phyloP scores from a whole-genome alignment of 1,140 invertebrate genomes.

The Drosophila tropicalis region DNA sequence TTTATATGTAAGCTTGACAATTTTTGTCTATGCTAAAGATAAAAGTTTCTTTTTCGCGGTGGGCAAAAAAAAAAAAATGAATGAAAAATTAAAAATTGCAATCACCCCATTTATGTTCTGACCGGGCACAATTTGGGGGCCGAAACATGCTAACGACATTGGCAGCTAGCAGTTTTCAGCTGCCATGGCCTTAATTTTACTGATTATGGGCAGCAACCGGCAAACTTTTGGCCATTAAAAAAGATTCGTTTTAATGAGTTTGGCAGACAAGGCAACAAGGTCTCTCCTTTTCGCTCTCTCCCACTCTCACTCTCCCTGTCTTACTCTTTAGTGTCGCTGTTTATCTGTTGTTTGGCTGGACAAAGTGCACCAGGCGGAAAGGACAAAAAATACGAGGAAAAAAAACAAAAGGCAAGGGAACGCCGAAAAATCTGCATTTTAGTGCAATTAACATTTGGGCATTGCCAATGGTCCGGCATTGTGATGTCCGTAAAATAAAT shows the following conservation, averaged over 20 bases:
- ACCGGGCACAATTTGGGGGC: slow-evolving; percentile 18
- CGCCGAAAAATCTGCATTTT: slow-evolving; percentile 61
- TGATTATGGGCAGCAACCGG: slow-evolving; percentile 70
- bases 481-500: slow-evolving; percentile 57
- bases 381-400: not conserved
- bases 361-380: slow-evolving; percentile 13
- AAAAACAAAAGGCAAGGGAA: slow-evolving; percentile 14
- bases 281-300: not conserved
- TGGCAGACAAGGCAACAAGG: slow-evolving; percentile 67
- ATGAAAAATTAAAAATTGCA: slow-evolving; percentile 17
- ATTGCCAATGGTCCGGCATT: slow-evolving; percentile 32
- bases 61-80: slow-evolving; percentile 1
- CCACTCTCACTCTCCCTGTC: slow-evolving; percentile 29
- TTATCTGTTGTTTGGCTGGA: slow-evolving; percentile 55
- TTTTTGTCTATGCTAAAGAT: not conserved
- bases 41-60: slow-evolving; percentile 8
- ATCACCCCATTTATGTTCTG: slow-evolving; percentile 22
- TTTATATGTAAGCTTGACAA: not conserved
- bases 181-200: slow-evolving; percentile 77
- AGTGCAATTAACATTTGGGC: slow-evolving; percentile 70
- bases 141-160: slow-evolving; percentile 66
- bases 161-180: slow-evolving; percentile 62
- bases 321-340: slow-evolving; percentile 70
- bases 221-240: slow-evolving; percentile 80
- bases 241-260: slow-evolving; percentile 81